A percentile compares a stretch with the other conserved stretches of the same genome.
phyloP scores from a whole-genome alignment of 2,113 vertebrate species.

The Pomatorhinus ruficollis region DNA sequence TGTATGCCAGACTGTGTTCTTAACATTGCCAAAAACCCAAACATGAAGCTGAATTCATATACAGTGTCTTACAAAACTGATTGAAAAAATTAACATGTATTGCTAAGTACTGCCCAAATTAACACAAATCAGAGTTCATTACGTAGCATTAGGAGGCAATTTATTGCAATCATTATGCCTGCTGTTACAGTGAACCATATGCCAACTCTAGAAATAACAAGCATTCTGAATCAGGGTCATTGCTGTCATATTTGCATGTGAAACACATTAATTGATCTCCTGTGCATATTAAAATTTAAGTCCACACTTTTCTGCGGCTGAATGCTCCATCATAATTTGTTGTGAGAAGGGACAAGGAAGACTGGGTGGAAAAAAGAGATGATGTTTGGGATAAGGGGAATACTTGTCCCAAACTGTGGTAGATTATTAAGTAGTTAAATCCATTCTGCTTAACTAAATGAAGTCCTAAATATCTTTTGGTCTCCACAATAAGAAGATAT shows the following conservation, averaged over 20 bases:
- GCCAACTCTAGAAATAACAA: conserved; percentile 71
- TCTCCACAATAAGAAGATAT: neutral
- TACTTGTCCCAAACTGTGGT: neutral
- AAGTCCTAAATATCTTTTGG: neutral
- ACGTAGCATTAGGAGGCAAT: conserved; percentile 62
- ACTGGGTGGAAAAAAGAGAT: neutral
- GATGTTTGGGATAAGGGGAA: neutral
- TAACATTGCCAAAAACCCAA: conserved; percentile 17
- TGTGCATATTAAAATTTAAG: conserved; percentile 64
- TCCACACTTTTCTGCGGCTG: neutral
- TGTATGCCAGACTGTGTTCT: neutral
- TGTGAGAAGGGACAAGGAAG: neutral
- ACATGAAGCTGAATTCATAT: conserved; percentile 9
- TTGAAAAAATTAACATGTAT: conserved; percentile 60
- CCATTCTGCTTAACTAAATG: neutral
- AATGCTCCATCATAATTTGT: neutral
- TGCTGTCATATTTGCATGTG: conserved; percentile 60
- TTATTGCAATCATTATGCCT: conserved; percentile 70
- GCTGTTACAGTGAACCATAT: conserved; percentile 64
- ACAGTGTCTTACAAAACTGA: conserved; percentile 33
- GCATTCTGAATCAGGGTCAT: conserved; percentile 65
- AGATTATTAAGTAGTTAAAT: neutral
- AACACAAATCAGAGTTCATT: conserved; percentile 73
- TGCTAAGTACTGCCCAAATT: conserved; percentile 67
- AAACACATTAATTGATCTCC: conserved; percentile 66